Evolutionary conservation across 2,797 vertebrate species (phyloP).

Genomic region (Mionectes olivaceus): DNA sequence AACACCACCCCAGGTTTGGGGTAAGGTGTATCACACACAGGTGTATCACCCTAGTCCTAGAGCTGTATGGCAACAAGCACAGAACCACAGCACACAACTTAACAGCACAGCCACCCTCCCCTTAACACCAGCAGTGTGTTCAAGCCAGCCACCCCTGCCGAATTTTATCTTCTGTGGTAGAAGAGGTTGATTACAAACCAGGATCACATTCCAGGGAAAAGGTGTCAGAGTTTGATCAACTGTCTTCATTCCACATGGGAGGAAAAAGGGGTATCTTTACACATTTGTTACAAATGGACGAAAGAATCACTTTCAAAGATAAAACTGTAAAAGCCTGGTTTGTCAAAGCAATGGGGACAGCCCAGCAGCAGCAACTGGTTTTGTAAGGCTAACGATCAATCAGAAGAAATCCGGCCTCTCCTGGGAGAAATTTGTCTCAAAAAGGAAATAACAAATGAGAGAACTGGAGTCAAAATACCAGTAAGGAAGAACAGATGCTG

Average conservation of each 20-base stretch:
- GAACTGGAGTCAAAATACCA: neutral
- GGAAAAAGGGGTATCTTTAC: neutral
- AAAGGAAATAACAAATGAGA: conserved; percentile 16
- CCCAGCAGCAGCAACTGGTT: neutral
- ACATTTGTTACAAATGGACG: neutral
- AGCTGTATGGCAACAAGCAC: neutral
- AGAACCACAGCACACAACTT: neutral
- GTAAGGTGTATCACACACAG: neutral
- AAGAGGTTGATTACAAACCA: neutral
- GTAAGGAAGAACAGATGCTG: conserved; percentile 8
- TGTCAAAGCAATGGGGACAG: neutral
- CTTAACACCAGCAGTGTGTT: neutral
- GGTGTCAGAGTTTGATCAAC: neutral
- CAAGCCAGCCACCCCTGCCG: neutral
- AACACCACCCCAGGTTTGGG: neutral
- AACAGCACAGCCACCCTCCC: neutral
- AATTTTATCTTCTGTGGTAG: neutral
- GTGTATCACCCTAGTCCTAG: neutral
- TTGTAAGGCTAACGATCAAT: neutral
- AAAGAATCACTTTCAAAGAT: neutral
- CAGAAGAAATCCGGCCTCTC: conserved; percentile 13
- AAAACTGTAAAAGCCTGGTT: neutral
- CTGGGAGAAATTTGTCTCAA: conserved; percentile 5
- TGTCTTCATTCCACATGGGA: neutral
- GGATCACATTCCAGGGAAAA: neutral